phyloP scores from a whole-genome alignment of 2,888 invertebrate species.

The Fragum whitleyi region DNA sequence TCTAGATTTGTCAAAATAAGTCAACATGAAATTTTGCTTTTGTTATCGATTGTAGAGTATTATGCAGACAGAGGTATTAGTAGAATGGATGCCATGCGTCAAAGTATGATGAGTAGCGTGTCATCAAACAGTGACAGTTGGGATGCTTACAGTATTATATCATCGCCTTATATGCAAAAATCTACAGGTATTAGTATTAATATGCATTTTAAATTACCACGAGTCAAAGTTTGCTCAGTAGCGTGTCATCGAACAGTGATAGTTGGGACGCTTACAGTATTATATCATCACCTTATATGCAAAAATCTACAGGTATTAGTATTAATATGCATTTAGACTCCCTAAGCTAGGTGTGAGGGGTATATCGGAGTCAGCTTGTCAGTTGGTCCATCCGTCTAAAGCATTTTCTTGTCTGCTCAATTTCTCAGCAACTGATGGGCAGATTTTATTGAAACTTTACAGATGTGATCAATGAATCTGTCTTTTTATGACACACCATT shows the following conservation, averaged over 20 bases:
- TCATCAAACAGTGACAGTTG: conserved; percentile 74
- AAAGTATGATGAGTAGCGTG: conserved; percentile 66
- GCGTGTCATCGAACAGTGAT: conserved; percentile 67
- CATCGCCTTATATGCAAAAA: conserved; percentile 67
- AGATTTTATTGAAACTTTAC: no score
- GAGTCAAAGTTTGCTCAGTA: conserved; percentile 69
- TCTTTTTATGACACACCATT: no score
- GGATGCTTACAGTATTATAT: conserved; percentile 77
- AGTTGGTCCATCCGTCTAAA: no score
- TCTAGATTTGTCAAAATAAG: no score
- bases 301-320: conserved; percentile 62
- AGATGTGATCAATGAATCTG: no score
- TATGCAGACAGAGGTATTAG: conserved; percentile 61
- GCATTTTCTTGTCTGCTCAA: no score
- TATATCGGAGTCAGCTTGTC: no score
- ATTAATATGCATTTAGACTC: no score
- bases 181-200: conserved; percentile 43
- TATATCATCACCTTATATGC: conserved; percentile 69
- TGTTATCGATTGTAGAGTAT: conserved; percentile 59
- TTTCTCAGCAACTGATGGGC: no score
- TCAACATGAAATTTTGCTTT: no score
- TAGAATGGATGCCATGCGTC: conserved; percentile 66
- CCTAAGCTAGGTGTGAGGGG: no score
- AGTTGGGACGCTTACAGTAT: conserved; percentile 79
- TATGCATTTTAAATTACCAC: conserved; percentile 36